Percentiles rank a stretch among this genome's conserved stretches.
phyloP scores from a whole-genome alignment of 2,113 vertebrate genomes.

The Lagopus muta region DNA sequence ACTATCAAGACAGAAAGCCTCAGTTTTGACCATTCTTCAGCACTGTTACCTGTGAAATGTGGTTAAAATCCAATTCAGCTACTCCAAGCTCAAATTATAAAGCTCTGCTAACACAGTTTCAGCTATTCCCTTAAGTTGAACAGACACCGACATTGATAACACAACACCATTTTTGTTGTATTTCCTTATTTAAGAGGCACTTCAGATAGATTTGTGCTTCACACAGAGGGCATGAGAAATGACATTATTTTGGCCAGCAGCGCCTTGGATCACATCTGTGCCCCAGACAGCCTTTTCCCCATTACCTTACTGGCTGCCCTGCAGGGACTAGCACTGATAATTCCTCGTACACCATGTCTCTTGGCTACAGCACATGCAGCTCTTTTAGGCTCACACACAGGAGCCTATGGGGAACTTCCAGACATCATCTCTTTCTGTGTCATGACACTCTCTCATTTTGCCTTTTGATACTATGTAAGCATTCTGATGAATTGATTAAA shows the following conservation, averaged over 20 bases:
- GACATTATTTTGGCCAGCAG: neutral
- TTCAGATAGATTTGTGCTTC: neutral
- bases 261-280: neutral
- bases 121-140: neutral
- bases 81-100: neutral
- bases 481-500: constrained; percentile 5
- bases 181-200: neutral
- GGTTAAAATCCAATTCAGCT: neutral
- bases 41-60: neutral
- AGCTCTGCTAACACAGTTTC: neutral
- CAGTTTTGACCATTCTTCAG: neutral
- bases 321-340: neutral
- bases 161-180: neutral
- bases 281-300: neutral
- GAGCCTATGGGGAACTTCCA: neutral
- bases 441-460: neutral
- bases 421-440: neutral
- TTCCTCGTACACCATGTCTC: neutral
- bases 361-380: fast-evolving
- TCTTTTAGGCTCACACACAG: neutral
- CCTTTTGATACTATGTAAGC: fast-evolving
- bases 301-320: neutral
- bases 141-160: neutral
- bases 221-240: neutral
- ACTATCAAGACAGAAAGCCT: neutral